Evolutionary conservation across 2,797 vertebrate genomes (phyloP).

Genomic region (Channallabes apus): DNA sequence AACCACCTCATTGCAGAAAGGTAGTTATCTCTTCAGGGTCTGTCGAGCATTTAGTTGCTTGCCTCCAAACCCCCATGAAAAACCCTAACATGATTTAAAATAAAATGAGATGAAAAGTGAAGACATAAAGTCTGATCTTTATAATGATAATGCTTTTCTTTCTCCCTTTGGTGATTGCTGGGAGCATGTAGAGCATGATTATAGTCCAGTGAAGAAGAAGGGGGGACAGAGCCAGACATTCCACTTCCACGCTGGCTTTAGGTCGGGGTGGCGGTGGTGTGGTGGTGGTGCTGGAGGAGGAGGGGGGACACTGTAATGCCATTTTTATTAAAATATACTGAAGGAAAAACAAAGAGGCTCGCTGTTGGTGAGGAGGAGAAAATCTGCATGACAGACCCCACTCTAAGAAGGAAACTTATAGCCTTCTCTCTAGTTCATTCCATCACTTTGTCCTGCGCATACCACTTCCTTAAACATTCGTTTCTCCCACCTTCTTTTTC

Average conservation of each 20-base stretch:
- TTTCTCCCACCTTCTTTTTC: constrained; percentile 11
- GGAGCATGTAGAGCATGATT: constrained; percentile 48
- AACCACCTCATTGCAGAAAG: neutral
- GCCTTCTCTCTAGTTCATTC: constrained; percentile 36
- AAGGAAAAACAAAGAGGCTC: constrained; percentile 67
- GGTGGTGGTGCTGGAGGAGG: neutral
- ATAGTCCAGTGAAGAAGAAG: constrained; percentile 33
- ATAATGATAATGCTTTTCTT: constrained; percentile 34
- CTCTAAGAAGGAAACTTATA: constrained; percentile 50
- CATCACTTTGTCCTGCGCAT: neutral
- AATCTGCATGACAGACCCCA: constrained; percentile 61
- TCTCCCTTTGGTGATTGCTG: constrained; percentile 39
- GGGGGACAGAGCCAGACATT: constrained; percentile 67
- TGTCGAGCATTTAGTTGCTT: neutral
- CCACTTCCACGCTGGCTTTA: constrained; percentile 65
- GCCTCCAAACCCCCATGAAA: neutral
- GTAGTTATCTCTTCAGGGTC: neutral
- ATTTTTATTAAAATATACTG: constrained; percentile 80
- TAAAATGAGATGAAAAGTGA: neutral
- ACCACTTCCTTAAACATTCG: constrained; percentile 10
- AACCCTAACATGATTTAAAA: neutral
- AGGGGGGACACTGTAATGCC: constrained; percentile 68
- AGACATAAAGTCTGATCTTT: neutral
- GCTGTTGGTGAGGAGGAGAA: constrained; percentile 55
- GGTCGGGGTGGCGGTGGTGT: constrained; percentile 44